phyloP scores from a whole-genome alignment of 2,888 invertebrate species.

The Pasiphila rectangulata region DNA sequence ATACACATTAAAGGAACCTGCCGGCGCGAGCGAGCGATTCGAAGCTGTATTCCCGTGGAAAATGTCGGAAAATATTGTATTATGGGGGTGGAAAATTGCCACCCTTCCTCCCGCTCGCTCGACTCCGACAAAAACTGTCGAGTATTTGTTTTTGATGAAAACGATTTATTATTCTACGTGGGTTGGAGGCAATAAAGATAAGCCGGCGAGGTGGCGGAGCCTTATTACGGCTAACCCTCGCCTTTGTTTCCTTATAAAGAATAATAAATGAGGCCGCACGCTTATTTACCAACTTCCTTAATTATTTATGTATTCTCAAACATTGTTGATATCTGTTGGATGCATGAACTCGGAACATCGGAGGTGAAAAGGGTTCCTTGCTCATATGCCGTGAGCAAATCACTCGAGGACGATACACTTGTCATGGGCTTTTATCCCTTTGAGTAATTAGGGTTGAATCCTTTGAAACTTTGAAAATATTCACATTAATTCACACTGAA shows the following conservation, averaged over 20 bases:
- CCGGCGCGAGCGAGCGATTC: conserved; percentile 79
- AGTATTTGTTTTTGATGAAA: conserved; percentile 82
- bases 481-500: conserved; percentile 10
- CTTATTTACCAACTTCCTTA: conserved; percentile 79
- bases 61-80: conserved; percentile 82
- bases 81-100: conserved; percentile 81
- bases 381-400: conserved; percentile 28
- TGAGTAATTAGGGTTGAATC: conserved; percentile 15
- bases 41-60: conserved; percentile 81
- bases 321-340: conserved; percentile 72
- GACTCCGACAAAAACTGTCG: conserved; percentile 81
- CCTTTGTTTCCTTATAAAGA: conserved; percentile 82
- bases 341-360: conserved; percentile 48
- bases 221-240: conserved; percentile 82
- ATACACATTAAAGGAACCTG: conserved; percentile 82
- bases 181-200: conserved; percentile 82
- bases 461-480: conserved; percentile 12
- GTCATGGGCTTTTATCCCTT: conserved; percentile 20
- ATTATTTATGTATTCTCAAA: conserved; percentile 78
- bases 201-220: conserved; percentile 81
- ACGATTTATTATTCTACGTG: conserved; percentile 82
- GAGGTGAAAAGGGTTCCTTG: conserved; percentile 35
- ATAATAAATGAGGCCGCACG: conserved; percentile 80
- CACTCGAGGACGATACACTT: conserved; percentile 8
- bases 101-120: conserved; percentile 77